Percentiles rank a stretch among this genome's conserved stretches.
Evolutionary conservation across 2,888 invertebrate genomes (phyloP).

Genomic region (Sericinus montela): DNA sequence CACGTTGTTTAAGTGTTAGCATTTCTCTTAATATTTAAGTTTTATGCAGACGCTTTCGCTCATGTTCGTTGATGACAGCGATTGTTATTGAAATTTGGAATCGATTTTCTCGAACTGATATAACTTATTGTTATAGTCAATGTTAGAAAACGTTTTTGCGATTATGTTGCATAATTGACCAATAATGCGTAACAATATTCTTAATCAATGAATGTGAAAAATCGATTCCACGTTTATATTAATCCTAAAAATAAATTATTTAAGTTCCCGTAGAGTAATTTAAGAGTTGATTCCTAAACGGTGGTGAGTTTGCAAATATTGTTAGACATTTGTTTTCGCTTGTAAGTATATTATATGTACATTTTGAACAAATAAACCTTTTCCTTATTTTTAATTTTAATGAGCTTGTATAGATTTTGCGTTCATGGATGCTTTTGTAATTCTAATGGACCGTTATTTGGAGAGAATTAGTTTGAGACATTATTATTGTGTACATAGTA

Average conservation of each 20-base stretch:
- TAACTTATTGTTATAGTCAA: no score
- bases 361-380: conserved; percentile 62
- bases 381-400: conserved; percentile 47
- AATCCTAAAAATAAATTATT: conserved; percentile 25
- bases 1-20: conserved; percentile 69
- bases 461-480: conserved; percentile 41
- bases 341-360: conserved; percentile 73
- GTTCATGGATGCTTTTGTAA: conserved; percentile 51
- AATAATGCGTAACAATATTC: no score
- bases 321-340: conserved; percentile 51
- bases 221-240: conserved; percentile 18
- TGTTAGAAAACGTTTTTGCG: no score
- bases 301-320: conserved; percentile 40
- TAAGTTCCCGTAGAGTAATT: conserved; percentile 46
- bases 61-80: conserved; percentile 6
- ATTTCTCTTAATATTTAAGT: conserved; percentile 67
- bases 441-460: conserved; percentile 37
- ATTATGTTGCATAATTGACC: no score
- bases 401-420: conserved; percentile 59
- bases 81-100: conserved; percentile 1
- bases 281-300: conserved; percentile 29
- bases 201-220: background rate
- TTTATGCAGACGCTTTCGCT: conserved; percentile 59
- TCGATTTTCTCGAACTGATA: conserved; percentile 1
- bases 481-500: conserved; percentile 69